A percentile compares a stretch with the other conserved stretches of the same genome.
These are phyloP conservation scores for Laterallus jamaicensis DNA, from an alignment of 2,113 vertebrate species.

Conservation along the genomic window DNA sequence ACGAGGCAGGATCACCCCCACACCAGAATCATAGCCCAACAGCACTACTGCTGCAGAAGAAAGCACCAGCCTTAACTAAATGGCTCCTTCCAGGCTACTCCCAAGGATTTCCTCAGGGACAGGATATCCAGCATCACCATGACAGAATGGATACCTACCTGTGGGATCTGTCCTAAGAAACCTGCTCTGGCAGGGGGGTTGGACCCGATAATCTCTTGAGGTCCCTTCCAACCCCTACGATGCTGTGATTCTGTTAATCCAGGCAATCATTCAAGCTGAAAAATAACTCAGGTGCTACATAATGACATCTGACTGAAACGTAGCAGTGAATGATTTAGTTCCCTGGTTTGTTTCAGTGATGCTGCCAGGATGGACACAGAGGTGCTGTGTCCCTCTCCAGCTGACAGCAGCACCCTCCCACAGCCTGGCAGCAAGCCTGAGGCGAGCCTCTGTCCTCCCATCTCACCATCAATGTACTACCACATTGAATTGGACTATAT, in stretches of 20 bases:
- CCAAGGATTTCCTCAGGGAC: background rate
- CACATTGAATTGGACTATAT: background rate
- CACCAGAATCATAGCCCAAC: background rate
- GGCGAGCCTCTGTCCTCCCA: background rate
- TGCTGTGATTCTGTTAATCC: background rate
- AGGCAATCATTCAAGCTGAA: background rate
- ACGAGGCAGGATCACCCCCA: background rate
- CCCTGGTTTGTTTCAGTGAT: background rate
- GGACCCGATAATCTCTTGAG: too few species aligned
- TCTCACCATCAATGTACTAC: background rate
- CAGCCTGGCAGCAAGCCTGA: background rate
- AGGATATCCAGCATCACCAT: background rate
- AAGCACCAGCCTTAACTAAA: background rate
- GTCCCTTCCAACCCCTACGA: too few species aligned
- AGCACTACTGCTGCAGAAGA: background rate
- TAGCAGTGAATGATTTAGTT: conserved; percentile 28
- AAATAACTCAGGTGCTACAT: background rate
- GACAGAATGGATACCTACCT: background rate
- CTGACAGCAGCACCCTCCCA: background rate
- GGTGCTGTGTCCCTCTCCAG: background rate
- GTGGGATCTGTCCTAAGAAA: too few species aligned
- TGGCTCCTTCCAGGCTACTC: background rate
- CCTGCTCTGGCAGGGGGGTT: too few species aligned
- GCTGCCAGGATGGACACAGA: background rate
- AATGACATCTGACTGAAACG: conserved; percentile 1